Base-by-base conservation (phyloP, 2,888 invertebrate genomes). In the Polymixis flavicincta region DNA sequence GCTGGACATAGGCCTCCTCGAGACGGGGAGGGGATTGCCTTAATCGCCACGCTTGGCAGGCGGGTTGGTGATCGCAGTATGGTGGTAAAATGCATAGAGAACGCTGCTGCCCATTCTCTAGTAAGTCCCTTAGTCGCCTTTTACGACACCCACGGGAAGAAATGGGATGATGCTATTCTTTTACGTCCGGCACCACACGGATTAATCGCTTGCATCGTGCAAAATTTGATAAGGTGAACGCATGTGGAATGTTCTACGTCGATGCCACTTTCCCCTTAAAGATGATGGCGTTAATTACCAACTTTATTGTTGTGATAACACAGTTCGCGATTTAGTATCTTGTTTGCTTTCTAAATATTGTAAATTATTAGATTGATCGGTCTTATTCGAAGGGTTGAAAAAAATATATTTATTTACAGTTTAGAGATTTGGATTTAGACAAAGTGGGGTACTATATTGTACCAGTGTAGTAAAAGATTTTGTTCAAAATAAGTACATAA, bases 221-320 rank as follows among this genome's bases (percentile, higher is more conserved):
- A 19, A 25, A 28, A 22, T 78, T 73, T 14, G 37, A 9, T 14
- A 80, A 78, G 8, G 37, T 78, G 14, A 73, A 72, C 5, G 80
- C 74, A 0, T 78, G 80, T 64, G 66, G 67, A 13, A 52, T 78
- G 19, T 80, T 74, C 48, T 57, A 54, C 28, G 14, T 80, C 13
- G 67, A 78, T 48, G 63, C 63, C 37, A 54, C 32, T 14, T 67
- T 80, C 9, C 63, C 80, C 1, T 42, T 78, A 5, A 63, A 63
- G 5, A 48, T 80, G 74, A 28, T 80, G 2, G 57, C 57, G 2
- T 50, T 64, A 19, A 22, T 80, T 4, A 45, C 72, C 1, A 72
- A 64, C 37, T 67, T 72, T 25, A 66, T 25, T 11, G 8, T 79
- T 19, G 66, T 78, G 1, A 9, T 78, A 4, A 14, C 80, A n/a